A percentile compares a stretch with the other conserved stretches of the same genome.
Evolutionary conservation across 1,140 invertebrate species (phyloP).

Genomic region (Eupeodes corollae): DNA sequence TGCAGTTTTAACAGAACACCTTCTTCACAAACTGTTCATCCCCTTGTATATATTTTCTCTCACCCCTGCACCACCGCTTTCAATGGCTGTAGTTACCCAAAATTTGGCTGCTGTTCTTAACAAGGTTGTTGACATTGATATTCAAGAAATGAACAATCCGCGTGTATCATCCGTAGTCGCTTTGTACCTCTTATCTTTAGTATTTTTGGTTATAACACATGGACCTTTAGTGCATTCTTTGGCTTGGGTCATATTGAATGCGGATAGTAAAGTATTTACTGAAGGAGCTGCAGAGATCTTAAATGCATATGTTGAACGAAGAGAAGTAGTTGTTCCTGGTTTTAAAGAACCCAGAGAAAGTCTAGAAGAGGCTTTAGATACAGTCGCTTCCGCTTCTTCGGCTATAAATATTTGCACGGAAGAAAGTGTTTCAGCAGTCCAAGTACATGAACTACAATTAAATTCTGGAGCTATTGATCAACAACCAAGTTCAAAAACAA

Average conservation of each 20-base stretch:
- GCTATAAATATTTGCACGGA: too few relatives aligned
- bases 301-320: constrained; percentile 55
- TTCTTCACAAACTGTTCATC: constrained; percentile 85
- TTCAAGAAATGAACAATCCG: constrained; percentile 45
- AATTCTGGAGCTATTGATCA: neutral
- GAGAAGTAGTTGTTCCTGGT: constrained; percentile 37
- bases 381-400: constrained; percentile 10
- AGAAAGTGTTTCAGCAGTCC: too few relatives aligned
- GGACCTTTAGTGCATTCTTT: constrained; percentile 76
- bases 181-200: constrained; percentile 86
- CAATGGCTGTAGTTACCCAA: constrained; percentile 46
- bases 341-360: constrained; percentile 46
- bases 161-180: constrained; percentile 80
- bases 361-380: constrained; percentile 49
- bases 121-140: constrained; percentile 41
- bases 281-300: constrained; percentile 60
- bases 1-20: constrained; percentile 88
- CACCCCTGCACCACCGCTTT: constrained; percentile 38
- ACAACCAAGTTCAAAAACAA: constrained; percentile 2
- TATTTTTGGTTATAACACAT: constrained; percentile 90
- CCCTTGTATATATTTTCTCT: constrained; percentile 92
- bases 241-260: constrained; percentile 78
- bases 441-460: constrained; percentile 17
- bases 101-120: constrained; percentile 49
- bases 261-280: constrained; percentile 56